Evolutionary conservation across 2,113 vertebrate genomes (phyloP).

Genomic region (Desmodus rotundus): DNA sequence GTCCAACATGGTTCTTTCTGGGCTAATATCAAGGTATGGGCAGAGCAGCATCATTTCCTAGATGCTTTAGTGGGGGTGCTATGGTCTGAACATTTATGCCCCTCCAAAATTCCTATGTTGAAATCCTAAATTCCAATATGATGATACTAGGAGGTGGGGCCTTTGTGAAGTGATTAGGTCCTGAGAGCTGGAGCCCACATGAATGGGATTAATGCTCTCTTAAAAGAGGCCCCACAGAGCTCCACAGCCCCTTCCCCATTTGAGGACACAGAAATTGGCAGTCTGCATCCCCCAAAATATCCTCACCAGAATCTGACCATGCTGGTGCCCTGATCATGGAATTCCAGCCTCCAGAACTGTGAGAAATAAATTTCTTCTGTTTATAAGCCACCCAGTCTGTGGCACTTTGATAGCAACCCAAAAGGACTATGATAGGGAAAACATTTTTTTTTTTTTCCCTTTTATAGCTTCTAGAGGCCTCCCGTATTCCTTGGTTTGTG

Average conservation of each 20-base stretch:
- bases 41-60: neutral
- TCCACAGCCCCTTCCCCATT: neutral
- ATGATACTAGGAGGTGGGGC: neutral
- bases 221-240: neutral
- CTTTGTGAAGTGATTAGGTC: neutral
- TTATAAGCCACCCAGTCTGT: neutral
- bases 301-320: neutral
- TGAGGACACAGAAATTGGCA: neutral
- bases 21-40: neutral
- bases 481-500: neutral
- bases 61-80: neutral
- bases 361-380: neutral
- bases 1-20: neutral
- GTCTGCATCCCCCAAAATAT: too few relatives aligned
- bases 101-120: neutral
- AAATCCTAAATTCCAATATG: neutral
- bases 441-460: neutral
- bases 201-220: neutral
- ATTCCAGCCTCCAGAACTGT: neutral
- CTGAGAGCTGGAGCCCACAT: neutral
- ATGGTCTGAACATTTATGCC: neutral
- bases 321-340: neutral
- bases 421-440: neutral
- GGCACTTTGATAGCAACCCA: neutral
- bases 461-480: neutral